Evolutionary conservation across 2,113 vertebrate genomes (phyloP).

Genomic region (Peromyscus leucopus): DNA sequence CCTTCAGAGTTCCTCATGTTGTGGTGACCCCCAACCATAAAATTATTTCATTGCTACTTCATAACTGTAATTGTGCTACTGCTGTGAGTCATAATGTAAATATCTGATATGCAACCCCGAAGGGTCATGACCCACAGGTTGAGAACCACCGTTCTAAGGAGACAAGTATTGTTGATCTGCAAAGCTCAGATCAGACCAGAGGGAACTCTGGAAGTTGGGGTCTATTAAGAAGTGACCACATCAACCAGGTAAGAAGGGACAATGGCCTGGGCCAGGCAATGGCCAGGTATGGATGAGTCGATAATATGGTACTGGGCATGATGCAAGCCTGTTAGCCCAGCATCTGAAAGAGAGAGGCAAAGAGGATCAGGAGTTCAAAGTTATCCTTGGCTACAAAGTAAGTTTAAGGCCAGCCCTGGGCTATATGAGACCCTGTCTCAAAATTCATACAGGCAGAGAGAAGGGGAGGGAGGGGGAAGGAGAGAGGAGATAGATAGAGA

Average conservation of each 20-base stretch:
- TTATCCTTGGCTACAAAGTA: background rate
- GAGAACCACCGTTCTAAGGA: background rate
- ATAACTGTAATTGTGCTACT: background rate
- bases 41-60: background rate
- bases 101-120: background rate
- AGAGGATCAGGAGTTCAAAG: background rate
- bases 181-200: background rate
- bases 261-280: background rate
- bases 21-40: background rate
- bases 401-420: background rate
- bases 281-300: accelerated
- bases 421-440: background rate
- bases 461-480: accelerated
- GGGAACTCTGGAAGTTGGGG: no score
- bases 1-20: background rate
- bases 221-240: background rate
- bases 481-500: background rate
- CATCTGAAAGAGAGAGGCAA: background rate
- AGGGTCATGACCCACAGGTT: background rate
- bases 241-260: background rate
- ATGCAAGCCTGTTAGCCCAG: background rate
- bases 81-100: background rate
- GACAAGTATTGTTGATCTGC: background rate
- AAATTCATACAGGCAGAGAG: background rate
- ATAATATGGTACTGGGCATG: no score